Conservation (phyloP, 2,888 invertebrate genomes). For the Autographa pulchrina region DNA sequence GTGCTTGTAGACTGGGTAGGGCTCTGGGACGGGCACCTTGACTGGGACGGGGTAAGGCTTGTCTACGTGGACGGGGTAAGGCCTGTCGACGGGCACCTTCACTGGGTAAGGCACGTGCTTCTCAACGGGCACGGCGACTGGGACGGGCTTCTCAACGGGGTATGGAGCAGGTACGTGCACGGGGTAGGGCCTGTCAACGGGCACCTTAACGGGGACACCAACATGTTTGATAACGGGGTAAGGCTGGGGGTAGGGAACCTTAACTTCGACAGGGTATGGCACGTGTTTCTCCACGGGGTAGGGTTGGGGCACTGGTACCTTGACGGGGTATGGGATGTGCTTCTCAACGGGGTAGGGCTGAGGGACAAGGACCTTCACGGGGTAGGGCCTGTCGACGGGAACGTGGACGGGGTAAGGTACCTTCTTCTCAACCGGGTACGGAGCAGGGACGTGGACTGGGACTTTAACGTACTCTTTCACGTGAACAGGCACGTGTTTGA, state of each 20-base stretch:
- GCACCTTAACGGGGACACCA: constrained; percentile 91
- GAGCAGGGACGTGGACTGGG: constrained; percentile 93
- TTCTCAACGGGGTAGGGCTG: constrained; percentile 95
- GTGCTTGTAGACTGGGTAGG: constrained; percentile 91
- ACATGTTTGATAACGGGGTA: constrained; percentile 92
- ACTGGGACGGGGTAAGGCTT: constrained; percentile 88
- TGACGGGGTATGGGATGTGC: constrained; percentile 93
- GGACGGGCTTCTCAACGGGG: constrained; percentile 90
- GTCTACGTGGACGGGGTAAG: constrained; percentile 88
- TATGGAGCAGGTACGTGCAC: constrained; percentile 91
- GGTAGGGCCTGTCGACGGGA: constrained; percentile 93
- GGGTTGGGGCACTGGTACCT: constrained; percentile 93
- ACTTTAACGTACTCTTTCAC: constrained; percentile 95
- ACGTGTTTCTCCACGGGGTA: constrained; percentile 94
- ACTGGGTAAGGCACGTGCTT: constrained; percentile 91
- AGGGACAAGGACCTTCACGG: constrained; percentile 94
- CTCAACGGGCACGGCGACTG: constrained; percentile 90
- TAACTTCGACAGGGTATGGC: constrained; percentile 92
- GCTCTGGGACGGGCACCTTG: constrained; percentile 89
- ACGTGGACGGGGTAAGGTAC: constrained; percentile 92
- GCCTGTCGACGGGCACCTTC: constrained; percentile 90
- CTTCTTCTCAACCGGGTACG: constrained; percentile 94
- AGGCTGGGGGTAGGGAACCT: constrained; percentile 93
- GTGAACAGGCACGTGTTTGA: constrained; percentile 92
- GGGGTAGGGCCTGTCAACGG: constrained; percentile 92